Evolutionary conservation across 2,888 invertebrate genomes (phyloP), one percentile per base, ranked within the genome.

Genomic region (Tetramorium bicarinatum): DNA sequence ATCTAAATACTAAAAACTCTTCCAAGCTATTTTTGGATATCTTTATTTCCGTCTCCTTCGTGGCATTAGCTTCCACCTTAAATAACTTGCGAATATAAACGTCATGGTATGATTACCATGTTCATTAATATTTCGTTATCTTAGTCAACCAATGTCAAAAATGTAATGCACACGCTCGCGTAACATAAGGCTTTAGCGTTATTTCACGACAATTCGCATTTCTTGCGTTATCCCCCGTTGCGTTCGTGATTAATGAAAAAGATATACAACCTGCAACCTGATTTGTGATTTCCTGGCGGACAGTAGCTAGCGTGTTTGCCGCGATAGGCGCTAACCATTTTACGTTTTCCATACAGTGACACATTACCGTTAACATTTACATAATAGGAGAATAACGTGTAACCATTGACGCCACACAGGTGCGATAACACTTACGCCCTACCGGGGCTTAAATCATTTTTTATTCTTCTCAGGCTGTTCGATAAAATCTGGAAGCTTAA

Each of bases 91-190:
- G 44, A 67, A 69, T 61, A 29, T 29, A 64, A 61, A 29, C 11
- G 41, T 44, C 44, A 34, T 44, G n/a, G 21, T 56, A 29, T 72
- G 47, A 59, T 59, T 71, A 49, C 18, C 34, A 13, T n/a, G 38
- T 59, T 71, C 59, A 49, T 79, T 69, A 79, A 79, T 79, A 79
- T 69, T 77, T 56, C 56, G n/a, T 69, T 79, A 69, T 69, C 71
- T 79, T 18, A 47, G 59, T 38, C 18, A 25, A 59, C 29, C 56
- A n/a, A 7, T 15, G 47, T 21, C 34, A 59, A 59, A 72, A 79
- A 34, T 41, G 54, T 29, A 77, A 66, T 44, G 38, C 44, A 54
- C 52, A 25, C 18, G 21, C 44, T 67, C n/a, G 18, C 15, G 7
- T 21, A 11, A 7, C 79, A 15, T 38, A 44, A 21, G 44, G 41